Conservation (phyloP, 2,888 invertebrate species). For the Plebejus anna region DNA sequence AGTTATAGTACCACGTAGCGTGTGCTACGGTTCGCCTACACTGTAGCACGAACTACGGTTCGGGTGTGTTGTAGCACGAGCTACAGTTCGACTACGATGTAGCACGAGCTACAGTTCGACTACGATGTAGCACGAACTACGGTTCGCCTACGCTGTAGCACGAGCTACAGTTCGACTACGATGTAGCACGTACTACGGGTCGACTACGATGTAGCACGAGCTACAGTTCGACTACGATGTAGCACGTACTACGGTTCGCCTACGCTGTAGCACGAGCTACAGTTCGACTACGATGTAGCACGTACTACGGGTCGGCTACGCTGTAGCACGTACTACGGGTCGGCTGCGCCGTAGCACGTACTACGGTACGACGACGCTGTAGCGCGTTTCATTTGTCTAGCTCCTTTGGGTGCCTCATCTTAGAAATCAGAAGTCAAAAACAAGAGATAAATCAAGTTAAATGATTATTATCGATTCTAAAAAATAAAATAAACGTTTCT, state of each 20-base stretch:
- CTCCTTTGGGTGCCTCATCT: not conserved
- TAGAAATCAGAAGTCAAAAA: not conserved
- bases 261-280: too few species aligned
- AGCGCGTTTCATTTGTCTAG: not conserved
- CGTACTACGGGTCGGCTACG: too few species aligned
- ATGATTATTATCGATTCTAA: not conserved
- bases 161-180: too few species aligned
- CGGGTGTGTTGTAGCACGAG: too few species aligned
- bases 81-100: too few species aligned
- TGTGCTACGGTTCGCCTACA: too few species aligned
- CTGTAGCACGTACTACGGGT: not conserved
- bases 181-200: not conserved
- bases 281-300: too few species aligned
- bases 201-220: not conserved
- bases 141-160: too few species aligned
- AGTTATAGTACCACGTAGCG: not conserved
- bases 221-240: not conserved
- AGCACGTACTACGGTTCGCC: not conserved
- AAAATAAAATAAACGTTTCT: not conserved
- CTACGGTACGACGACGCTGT: not conserved
- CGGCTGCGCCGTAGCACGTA: not conserved
- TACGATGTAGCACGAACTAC: too few species aligned
- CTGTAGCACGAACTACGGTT: too few species aligned
- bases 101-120: too few species aligned
- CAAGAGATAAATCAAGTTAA: not conserved